These are phyloP conservation scores for Anhinga rufa DNA, from an alignment of 2,113 vertebrate genomes.

Conservation along the genomic window DNA sequence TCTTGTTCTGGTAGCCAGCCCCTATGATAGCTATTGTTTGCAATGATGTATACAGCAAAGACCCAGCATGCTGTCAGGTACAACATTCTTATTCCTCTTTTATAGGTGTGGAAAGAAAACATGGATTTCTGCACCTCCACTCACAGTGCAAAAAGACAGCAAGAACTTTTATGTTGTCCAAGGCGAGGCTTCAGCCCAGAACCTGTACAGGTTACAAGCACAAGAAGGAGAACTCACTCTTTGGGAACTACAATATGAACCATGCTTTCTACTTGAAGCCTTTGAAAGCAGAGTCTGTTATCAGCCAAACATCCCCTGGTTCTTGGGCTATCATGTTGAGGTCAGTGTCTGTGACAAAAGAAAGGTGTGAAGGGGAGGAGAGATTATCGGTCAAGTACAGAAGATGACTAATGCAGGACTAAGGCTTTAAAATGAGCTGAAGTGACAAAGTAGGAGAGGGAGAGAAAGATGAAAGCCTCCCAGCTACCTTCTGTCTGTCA, in stretches of 20 bases:
- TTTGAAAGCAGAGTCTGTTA: not conserved
- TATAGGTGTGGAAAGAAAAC: not conserved
- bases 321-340: not conserved
- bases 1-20: not conserved
- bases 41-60: not conserved
- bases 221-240: not conserved
- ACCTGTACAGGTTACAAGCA: not conserved
- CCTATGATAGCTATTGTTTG: not conserved
- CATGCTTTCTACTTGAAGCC: not conserved
- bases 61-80: not conserved
- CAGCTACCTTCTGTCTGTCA: not conserved
- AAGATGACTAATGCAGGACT: not conserved
- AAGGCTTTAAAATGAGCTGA: not conserved
- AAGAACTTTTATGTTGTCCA: not conserved
- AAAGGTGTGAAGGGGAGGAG: not conserved
- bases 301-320: not conserved
- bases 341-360: not conserved
- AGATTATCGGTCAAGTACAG: not conserved
- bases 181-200: not conserved
- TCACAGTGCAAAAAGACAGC: not conserved
- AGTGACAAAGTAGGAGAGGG: not conserved
- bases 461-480: not conserved
- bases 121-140: not conserved
- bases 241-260: not conserved
- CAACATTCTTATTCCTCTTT: not conserved